phyloP scores from a whole-genome alignment of 2,888 invertebrate species.

The Amphipyra berbera region DNA sequence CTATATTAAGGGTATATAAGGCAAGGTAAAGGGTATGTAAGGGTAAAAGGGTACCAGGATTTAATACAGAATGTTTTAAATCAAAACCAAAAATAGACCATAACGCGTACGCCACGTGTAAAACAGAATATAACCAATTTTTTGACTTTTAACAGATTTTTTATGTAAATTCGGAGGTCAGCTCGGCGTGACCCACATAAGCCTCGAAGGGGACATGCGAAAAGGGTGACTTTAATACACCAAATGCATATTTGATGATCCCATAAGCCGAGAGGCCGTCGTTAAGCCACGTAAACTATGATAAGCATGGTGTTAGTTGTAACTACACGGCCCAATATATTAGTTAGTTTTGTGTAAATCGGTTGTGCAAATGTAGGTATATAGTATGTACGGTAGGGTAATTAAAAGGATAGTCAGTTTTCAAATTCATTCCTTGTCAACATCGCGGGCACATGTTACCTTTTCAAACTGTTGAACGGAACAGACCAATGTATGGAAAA shows the following conservation, averaged over 20 bases:
- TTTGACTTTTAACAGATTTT: slow-evolving; percentile 36
- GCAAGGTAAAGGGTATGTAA: too few species aligned
- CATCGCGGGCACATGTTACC: too few species aligned
- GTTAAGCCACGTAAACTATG: slow-evolving; percentile 62
- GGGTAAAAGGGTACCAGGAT: too few species aligned
- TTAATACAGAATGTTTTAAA: background rate
- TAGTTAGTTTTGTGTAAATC: slow-evolving; percentile 26
- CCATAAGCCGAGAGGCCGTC: slow-evolving; percentile 57
- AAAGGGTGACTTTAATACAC: slow-evolving; percentile 64
- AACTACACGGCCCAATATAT: slow-evolving; percentile 27
- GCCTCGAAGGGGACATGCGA: slow-evolving; percentile 32
- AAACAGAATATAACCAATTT: slow-evolving; percentile 9
- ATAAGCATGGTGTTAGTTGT: slow-evolving; percentile 62
- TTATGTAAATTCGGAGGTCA: slow-evolving; percentile 48
- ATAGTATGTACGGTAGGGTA: too few species aligned
- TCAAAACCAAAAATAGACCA: background rate
- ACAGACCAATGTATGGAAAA: too few species aligned
- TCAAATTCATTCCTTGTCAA: too few species aligned
- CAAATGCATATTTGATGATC: slow-evolving; percentile 72
- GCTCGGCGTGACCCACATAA: slow-evolving; percentile 49
- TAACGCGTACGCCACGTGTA: background rate
- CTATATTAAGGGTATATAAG: too few species aligned
- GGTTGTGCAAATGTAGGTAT: too few species aligned
- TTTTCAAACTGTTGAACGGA: too few species aligned
- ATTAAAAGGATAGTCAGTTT: too few species aligned